phyloP scores from a whole-genome alignment of 2,113 vertebrate species.

The Catagonus wagneri region DNA sequence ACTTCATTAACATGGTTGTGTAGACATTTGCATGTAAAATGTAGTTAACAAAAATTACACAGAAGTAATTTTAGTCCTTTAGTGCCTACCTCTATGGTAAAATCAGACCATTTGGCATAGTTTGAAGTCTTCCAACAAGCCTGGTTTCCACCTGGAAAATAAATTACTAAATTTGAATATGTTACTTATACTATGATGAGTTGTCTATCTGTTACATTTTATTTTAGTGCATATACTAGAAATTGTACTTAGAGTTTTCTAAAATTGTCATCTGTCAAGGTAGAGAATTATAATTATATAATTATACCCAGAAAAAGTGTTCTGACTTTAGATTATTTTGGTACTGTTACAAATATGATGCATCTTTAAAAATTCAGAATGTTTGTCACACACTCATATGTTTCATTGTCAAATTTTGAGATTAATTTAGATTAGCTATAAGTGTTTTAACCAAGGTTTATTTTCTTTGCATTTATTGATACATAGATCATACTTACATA shows the following conservation, averaged over 20 bases:
- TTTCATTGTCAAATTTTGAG: slow-evolving; percentile 61
- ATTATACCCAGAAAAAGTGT: slow-evolving; percentile 76
- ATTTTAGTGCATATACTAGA: slow-evolving; percentile 82
- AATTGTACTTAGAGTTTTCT: slow-evolving; percentile 82
- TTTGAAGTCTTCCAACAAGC: slow-evolving; percentile 80
- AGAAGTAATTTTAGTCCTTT: slow-evolving; percentile 76
- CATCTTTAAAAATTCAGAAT: slow-evolving; percentile 65
- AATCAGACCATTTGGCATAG: slow-evolving; percentile 78
- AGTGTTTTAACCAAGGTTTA: slow-evolving; percentile 44
- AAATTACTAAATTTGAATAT: slow-evolving; percentile 82
- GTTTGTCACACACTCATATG: slow-evolving; percentile 65
- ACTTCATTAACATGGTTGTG: slow-evolving; percentile 70
- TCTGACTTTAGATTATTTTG: slow-evolving; percentile 78
- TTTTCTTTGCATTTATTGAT: slow-evolving; percentile 52
- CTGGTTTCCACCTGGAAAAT: slow-evolving; percentile 83
- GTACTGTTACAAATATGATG: slow-evolving; percentile 69
- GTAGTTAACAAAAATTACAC: slow-evolving; percentile 76
- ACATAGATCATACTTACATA: background rate
- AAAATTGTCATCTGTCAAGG: slow-evolving; percentile 85
- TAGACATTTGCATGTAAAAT: slow-evolving; percentile 73
- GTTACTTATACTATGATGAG: slow-evolving; percentile 81
- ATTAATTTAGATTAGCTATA: slow-evolving; percentile 69
- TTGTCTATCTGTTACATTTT: slow-evolving; percentile 83
- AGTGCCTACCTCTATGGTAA: slow-evolving; percentile 69
- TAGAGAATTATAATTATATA: slow-evolving; percentile 82